These are phyloP conservation scores for Silvanus unidentatus DNA, from an alignment of 2,888 invertebrate genomes.

Conservation along the genomic window DNA sequence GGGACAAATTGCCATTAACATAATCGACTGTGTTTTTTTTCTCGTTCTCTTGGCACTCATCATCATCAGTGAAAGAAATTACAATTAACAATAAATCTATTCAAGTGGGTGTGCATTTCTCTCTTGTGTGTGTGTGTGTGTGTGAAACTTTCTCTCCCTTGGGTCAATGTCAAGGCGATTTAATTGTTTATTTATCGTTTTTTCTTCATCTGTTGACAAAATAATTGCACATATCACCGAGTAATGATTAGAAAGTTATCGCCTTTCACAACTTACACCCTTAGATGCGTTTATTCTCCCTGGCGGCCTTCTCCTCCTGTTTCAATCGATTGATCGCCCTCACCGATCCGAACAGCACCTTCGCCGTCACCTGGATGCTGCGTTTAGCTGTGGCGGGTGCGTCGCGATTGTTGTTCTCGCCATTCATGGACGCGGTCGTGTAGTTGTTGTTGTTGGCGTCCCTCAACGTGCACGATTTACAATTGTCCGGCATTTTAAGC, in stretches of 20 bases:
- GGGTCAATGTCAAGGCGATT: constrained; percentile 19
- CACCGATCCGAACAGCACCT: constrained; percentile 68
- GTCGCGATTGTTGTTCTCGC: constrained; percentile 7
- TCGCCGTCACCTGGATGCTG: constrained; percentile 60
- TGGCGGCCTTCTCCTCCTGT: constrained; percentile 62
- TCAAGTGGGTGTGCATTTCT: too few relatives aligned
- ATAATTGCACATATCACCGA: background rate
- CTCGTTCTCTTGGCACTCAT: too few relatives aligned
- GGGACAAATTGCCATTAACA: too few relatives aligned
- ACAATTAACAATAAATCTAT: too few relatives aligned
- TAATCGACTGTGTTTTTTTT: too few relatives aligned
- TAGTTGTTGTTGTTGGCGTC: constrained; percentile 59
- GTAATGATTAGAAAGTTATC: constrained; percentile 1
- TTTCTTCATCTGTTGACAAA: background rate
- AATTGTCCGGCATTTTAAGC: constrained; percentile 49
- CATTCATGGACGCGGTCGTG: constrained; percentile 34
- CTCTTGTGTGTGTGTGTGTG: too few relatives aligned
- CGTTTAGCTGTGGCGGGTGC: constrained; percentile 27
- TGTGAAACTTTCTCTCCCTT: constrained; percentile 17
- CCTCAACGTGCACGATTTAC: constrained; percentile 49
- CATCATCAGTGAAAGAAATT: too few relatives aligned
- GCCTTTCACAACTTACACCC: background rate
- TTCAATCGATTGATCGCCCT: constrained; percentile 68
- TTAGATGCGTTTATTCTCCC: constrained; percentile 54
- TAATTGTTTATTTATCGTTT: background rate